Evolutionary conservation across 2,113 vertebrate species (phyloP).

Genomic region (Grammomys surdaster): DNA sequence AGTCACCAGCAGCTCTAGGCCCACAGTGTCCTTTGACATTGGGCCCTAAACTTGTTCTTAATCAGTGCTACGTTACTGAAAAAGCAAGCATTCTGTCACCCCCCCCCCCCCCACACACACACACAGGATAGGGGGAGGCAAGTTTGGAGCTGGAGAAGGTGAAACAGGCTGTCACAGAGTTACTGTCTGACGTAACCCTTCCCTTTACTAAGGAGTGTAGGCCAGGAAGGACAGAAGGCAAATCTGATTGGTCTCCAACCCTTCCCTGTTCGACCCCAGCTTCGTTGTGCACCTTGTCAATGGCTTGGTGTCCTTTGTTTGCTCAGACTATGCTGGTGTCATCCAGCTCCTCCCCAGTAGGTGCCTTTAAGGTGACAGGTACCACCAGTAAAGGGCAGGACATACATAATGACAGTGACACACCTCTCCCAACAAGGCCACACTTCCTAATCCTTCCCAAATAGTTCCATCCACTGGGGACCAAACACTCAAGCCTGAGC

Average conservation of each 20-base stretch:
- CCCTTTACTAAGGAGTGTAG: not conserved
- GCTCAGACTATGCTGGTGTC: not conserved
- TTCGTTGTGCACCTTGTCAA: accelerated
- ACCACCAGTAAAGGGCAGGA: not conserved
- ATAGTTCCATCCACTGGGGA: not conserved
- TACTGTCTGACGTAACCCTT: accelerated
- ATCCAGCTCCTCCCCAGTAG: not conserved
- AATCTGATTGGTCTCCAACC: accelerated
- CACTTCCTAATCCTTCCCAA: not conserved
- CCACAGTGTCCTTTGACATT: not conserved
- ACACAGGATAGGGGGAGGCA: too few species aligned
- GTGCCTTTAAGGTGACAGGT: not conserved
- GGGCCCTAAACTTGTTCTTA: not conserved
- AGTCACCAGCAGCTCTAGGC: not conserved
- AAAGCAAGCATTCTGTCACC: not conserved
- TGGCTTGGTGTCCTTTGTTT: not conserved
- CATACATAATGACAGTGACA: not conserved
- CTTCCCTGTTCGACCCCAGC: accelerated
- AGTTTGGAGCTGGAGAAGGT: too few species aligned
- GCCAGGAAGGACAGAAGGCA: not conserved
- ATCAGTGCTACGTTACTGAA: not conserved
- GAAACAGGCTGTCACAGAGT: not conserved
- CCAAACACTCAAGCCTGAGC: not conserved
- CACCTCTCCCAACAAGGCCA: not conserved
- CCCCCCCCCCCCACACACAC: too few species aligned